Base-by-base conservation (phyloP, 2,113 vertebrate genomes). In the Copsychus sechellarum region DNA sequence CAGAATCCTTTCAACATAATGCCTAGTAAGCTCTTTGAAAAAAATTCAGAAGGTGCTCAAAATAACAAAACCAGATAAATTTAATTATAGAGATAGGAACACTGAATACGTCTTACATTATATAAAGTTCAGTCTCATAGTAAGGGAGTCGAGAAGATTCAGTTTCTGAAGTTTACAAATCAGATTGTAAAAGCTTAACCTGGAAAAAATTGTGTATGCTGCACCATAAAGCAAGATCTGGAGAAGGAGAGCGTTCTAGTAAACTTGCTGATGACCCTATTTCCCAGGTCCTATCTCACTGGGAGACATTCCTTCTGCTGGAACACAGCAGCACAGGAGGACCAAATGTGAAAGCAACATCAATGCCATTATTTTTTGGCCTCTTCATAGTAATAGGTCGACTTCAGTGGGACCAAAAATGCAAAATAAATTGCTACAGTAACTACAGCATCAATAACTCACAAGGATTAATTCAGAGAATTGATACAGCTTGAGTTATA, bases 31-130 rank as follows among this genome's bases (percentile, higher is more conserved):
- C 38, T 66, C 67, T 88, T 94, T 56, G 81, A 70, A 95, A 82
- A 81, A 91, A 66, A 85, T 7, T 88, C 70, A 26, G 34, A 82
- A 95, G 79, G 51, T 90, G 81, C 56, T 81, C 47, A 77, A 94
- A 94, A 70, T 85, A 74, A 85, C 36, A 93, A 88, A 90, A 93
- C 2, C n/a, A 91, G 74, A 54, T 67, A 80, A 88, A 78, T 78
- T 90, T 81, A 86, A 96, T 88, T 92, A 92, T 76, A 81, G 51
- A 81, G 67, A 90, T 67, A 80, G 42, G 56, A 94, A 82, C n/a
- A 40, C 31, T 70, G 58, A 74, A 94, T 77, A 11, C 13, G 20
- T 89, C 78, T 89, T 72, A 73, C 88, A 90, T 81, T 69, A 47
- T 79, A n/a, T 65, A 73, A 85, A 95, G 43, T 57, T 91, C 42